Base-by-base conservation (phyloP, 1,140 invertebrate genomes). In the Drosophila oshimai region DNA sequence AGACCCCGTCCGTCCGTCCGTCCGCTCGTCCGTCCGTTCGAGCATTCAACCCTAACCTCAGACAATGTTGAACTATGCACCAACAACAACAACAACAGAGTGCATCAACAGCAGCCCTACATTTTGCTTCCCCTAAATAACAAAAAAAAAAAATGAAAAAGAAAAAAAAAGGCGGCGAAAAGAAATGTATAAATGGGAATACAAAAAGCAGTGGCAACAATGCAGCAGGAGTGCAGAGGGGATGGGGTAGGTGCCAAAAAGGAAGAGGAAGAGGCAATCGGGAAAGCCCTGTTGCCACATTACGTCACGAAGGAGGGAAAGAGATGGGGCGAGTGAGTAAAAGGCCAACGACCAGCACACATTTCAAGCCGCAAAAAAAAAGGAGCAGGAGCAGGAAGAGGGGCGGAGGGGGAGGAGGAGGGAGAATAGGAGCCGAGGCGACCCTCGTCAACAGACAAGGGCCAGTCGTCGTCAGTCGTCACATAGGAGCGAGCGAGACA, bases 1-100 rank as follows among this genome's bases (percentile, higher is more conserved):
- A 13, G 24, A 29, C n/a, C 33, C 22, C 44, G 34, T 41, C 57
- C 55, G 41, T 74, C n/a, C n/a, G n/a, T n/a, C n/a, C n/a, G n/a
- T n/a, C n/a, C n/a, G n/a, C n/a, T n/a, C n/a, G n/a, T n/a, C n/a
- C n/a, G n/a, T n/a, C n/a, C n/a, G n/a, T n/a, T n/a, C 57, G 79
- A 77, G 54, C 79, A 74, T 84, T 86, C 80, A 86, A 84, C 80
- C 87, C 86, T 89, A 89, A 89, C 87, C 87, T 89, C 87, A 87
- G 87, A 89, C 87, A 89, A 89, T 86, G 64, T 74, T 54, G 36
- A 49, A 77, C 51, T 57, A 76, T 57, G 47, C 55, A 65, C 58
- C 51, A 55, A 47, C 50, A 57, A 36, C 6, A 28, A 13, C 34
- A 41, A 24, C 22, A 24, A 55, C 51, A 42, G 60, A 26, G 33